Conservation (phyloP, 2,797 vertebrate genomes). For the Echeneis naucrates region DNA sequence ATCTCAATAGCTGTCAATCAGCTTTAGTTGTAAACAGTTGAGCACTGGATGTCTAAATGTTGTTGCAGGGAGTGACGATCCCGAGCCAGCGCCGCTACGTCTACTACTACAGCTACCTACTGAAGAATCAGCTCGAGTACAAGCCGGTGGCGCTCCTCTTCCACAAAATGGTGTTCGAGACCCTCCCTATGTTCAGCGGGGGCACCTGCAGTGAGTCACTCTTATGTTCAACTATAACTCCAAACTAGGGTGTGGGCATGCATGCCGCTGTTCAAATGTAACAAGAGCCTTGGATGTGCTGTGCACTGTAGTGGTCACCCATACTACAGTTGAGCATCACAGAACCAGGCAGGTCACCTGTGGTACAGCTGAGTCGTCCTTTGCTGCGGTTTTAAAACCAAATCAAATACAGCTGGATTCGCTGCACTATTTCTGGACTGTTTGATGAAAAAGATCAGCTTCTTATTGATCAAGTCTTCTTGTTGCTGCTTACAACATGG, state of each 20-base stretch:
- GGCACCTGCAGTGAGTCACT: constrained; percentile 98
- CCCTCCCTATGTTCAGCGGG: constrained; percentile 99
- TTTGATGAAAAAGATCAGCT: constrained; percentile 19
- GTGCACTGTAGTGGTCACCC: constrained; percentile 62
- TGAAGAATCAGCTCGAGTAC: constrained; percentile 98
- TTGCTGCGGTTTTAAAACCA: constrained; percentile 2
- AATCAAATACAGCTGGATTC: constrained; percentile 7
- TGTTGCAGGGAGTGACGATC: constrained; percentile 96
- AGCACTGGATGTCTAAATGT: not conserved
- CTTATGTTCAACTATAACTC: constrained; percentile 68
- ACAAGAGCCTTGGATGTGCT: constrained; percentile 50
- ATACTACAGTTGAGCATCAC: constrained; percentile 46
- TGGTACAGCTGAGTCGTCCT: constrained; percentile 27
- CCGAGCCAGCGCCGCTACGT: constrained; percentile 99
- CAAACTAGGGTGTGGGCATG: constrained; percentile 67
- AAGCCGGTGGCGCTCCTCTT: constrained; percentile 98
- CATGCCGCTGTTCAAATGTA: constrained; percentile 46
- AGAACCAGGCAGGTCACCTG: constrained; percentile 49
- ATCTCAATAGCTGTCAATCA: not conserved
- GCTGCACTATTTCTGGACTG: constrained; percentile 25
- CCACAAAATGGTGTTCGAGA: constrained; percentile 99
- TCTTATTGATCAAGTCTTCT: constrained; percentile 30
- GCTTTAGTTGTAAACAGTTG: not conserved
- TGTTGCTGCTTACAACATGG: constrained; percentile 7
- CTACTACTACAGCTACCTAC: constrained; percentile 98